Evolutionary conservation across 1,140 invertebrate genomes (phyloP).

Genomic region (Antheraea mylitta): DNA sequence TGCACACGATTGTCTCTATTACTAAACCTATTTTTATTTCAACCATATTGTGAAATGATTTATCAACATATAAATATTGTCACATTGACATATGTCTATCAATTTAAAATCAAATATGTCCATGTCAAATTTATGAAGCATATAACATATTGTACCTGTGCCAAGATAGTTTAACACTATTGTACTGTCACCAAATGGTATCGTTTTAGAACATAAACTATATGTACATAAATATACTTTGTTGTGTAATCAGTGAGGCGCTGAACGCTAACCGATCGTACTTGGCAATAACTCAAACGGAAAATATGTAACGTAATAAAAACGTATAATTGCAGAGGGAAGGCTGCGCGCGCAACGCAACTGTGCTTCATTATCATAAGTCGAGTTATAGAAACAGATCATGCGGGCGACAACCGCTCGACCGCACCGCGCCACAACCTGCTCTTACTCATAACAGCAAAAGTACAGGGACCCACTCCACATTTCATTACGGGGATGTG

Average conservation of each 20-base stretch:
- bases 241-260: background rate
- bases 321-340: constrained; percentile 1
- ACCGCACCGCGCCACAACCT: background rate
- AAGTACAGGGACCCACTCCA: background rate
- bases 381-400: background rate
- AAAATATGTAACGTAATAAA: constrained; percentile 5
- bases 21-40: background rate
- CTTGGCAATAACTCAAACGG: constrained; percentile 2
- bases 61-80: background rate
- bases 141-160: background rate
- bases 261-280: background rate
- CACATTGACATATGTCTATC: background rate
- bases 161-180: background rate
- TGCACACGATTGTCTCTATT: background rate
- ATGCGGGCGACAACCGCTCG: background rate
- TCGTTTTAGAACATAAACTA: background rate
- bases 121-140: background rate
- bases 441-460: background rate
- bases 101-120: background rate
- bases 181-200: background rate
- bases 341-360: background rate
- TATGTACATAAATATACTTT: background rate
- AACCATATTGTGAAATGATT: background rate
- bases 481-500: too few relatives aligned
- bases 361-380: too few relatives aligned